phyloP scores from a whole-genome alignment of 2,113 vertebrate genomes.

The Cathartes aura region DNA sequence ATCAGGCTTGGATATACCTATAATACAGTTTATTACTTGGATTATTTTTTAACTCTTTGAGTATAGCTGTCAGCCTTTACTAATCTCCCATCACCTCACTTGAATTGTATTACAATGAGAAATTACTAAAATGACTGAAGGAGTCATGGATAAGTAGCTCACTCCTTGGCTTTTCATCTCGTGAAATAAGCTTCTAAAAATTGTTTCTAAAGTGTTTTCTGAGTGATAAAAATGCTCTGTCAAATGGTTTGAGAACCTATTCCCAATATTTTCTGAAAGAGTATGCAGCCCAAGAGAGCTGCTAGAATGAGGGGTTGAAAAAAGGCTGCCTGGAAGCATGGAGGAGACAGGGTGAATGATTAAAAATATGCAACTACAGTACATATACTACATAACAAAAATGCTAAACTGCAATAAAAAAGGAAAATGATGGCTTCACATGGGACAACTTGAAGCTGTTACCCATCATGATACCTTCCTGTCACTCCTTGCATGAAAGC shows the following conservation, averaged over 20 bases:
- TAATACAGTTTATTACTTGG: not conserved
- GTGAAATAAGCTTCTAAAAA: conserved; percentile 1
- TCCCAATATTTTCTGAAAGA: not conserved
- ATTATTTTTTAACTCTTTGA: conserved; percentile 1
- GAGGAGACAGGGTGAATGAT: not conserved
- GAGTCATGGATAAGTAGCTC: not conserved
- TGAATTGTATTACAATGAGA: not conserved
- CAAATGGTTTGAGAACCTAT: not conserved
- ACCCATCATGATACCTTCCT: not conserved
- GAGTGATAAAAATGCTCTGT: not conserved
- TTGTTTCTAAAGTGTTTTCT: not conserved
- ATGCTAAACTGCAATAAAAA: not conserved
- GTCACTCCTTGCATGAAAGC: not conserved
- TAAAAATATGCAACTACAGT: not conserved
- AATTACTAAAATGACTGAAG: not conserved
- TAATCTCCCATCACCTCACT: not conserved
- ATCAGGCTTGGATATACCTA: not conserved
- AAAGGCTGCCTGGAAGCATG: not conserved
- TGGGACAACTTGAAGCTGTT: not conserved
- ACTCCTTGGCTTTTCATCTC: not conserved
- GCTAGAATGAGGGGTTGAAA: not conserved
- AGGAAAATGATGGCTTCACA: not conserved
- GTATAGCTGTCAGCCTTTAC: not conserved
- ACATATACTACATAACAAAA: not conserved
- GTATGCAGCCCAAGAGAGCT: not conserved